phyloP scores from a whole-genome alignment of 2,888 invertebrate genomes.

The Pachydiplax longipennis region DNA sequence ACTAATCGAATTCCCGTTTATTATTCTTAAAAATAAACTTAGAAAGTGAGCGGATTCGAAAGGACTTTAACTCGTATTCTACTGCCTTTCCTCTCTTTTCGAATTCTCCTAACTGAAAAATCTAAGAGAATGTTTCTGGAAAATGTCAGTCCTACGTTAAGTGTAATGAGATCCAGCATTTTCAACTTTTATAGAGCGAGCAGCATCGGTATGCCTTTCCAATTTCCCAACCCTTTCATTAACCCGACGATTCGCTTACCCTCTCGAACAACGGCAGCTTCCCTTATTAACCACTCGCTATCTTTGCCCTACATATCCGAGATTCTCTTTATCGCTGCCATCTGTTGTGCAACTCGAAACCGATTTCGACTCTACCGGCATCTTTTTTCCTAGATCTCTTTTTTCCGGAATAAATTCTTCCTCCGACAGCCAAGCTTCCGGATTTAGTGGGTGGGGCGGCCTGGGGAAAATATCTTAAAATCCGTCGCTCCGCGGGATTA shows the following conservation, averaged over 20 bases:
- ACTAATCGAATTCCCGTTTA: too few species aligned
- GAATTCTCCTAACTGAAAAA: too few species aligned
- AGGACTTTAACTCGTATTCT: too few species aligned
- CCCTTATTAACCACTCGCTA: background rate
- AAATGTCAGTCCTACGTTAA: too few species aligned
- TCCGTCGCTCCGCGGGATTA: background rate
- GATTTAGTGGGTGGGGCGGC: background rate
- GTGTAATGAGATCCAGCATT: too few species aligned
- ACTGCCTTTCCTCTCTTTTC: too few species aligned
- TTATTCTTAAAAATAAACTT: too few species aligned
- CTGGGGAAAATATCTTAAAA: background rate
- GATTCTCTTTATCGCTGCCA: background rate
- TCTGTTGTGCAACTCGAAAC: slow-evolving; percentile 10
- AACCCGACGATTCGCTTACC: background rate
- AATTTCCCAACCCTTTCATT: background rate
- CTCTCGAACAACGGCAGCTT: background rate
- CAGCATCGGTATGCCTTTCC: background rate
- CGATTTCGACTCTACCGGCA: background rate
- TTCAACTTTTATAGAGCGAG: too few species aligned
- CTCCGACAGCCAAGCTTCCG: background rate
- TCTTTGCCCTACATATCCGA: slow-evolving; percentile 21
- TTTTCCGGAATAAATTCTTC: background rate
- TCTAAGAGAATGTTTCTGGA: too few species aligned
- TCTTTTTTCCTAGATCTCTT: background rate
- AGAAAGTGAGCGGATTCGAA: too few species aligned